Conservation (phyloP, 1,140 invertebrate genomes). For the Himalopsyche phryganea region DNA sequence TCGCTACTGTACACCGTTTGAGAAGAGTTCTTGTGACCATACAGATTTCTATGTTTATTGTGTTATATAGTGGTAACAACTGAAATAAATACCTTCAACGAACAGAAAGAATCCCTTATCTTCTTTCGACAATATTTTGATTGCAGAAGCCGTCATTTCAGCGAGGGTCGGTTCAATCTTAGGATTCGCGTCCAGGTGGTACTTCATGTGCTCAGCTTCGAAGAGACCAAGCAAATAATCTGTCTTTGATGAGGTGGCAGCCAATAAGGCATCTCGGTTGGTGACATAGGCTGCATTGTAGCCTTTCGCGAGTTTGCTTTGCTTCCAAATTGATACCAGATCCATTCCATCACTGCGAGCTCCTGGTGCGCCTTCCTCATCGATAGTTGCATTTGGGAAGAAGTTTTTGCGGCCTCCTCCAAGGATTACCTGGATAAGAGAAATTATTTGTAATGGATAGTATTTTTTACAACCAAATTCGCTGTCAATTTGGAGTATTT, state of each 20-base stretch:
- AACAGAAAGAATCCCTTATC: conserved; percentile 82
- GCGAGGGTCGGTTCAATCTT: conserved; percentile 67
- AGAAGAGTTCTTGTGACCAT: too few species aligned
- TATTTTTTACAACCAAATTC: too few species aligned
- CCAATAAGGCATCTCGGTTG: conserved; percentile 14
- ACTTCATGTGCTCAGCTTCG: conserved; percentile 54
- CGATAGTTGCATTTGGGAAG: conserved; percentile 46
- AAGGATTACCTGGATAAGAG: conserved; percentile 55
- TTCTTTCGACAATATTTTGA: conserved; percentile 73
- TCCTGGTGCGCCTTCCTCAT: conserved; percentile 52
- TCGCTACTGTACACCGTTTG: too few species aligned
- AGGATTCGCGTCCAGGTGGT: conserved; percentile 50
- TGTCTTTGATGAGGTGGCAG: conserved; percentile 38
- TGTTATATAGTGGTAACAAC: too few species aligned
- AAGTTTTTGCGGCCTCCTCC: conserved; percentile 66
- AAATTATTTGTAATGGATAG: too few species aligned
- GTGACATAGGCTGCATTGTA: conserved; percentile 21
- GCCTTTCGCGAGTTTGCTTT: conserved; percentile 37
- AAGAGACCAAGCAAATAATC: conserved; percentile 62
- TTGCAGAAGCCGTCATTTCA: conserved; percentile 79
- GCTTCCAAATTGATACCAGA: conserved; percentile 50
- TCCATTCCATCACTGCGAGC: conserved; percentile 49
- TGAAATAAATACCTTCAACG: conserved; percentile 92
- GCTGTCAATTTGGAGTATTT: too few species aligned
- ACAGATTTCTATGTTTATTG: too few species aligned